Base-by-base conservation (phyloP, 2,113 vertebrate genomes). In the Charadrius vociferus region DNA sequence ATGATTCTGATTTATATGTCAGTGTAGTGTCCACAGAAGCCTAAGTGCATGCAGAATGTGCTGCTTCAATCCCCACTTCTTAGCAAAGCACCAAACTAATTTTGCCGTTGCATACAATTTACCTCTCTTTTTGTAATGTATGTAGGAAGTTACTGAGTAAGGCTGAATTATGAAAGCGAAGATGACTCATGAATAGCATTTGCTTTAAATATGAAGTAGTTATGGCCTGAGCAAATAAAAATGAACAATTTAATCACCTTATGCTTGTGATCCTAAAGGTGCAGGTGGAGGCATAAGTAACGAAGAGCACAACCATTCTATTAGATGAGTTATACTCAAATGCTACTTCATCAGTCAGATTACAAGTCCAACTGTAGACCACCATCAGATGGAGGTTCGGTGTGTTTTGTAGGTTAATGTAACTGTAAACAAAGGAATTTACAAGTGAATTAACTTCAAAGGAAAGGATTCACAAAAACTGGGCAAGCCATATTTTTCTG, bases 391-490 rank as follows among this genome's bases (percentile, higher is more conserved):
- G 55, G 53, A 88, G 10, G 7, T 49, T 58, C 53, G 24, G 20
- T 83, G 45, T 21, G 8, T 58, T 70, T 77, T 92, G 41, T 62
- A 78, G 9, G 7, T 66, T 92, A 70, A 8, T 8, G 1, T 55
- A 70, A 66, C 34, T 63, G n/a, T 50, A 86, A 95, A 77, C 53
- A 88, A 56, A 84, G 22, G 30, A 78, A 87, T 84, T 96, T 94
- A 53, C 8, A 82, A 81, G 70, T 72, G 32, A 49, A 58, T 81
- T 58, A 71, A 0, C 34, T 86, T 66, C 27, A 74, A 66, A 73
- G 10, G 12, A 77, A 95, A 88, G 27, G 81, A 90, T 70, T 92
- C 39, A 80, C 45, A 92, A 77, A 95, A 68, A 8, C 34, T 53
- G 21, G 14, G 12, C 8, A 92, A 88, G 5, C 19, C 4, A 32